Percentiles rank a stretch among this genome's conserved stretches.
These are phyloP conservation scores for Drosophila athabasca DNA, from an alignment of 1,140 invertebrate species.

Conservation along the genomic window DNA sequence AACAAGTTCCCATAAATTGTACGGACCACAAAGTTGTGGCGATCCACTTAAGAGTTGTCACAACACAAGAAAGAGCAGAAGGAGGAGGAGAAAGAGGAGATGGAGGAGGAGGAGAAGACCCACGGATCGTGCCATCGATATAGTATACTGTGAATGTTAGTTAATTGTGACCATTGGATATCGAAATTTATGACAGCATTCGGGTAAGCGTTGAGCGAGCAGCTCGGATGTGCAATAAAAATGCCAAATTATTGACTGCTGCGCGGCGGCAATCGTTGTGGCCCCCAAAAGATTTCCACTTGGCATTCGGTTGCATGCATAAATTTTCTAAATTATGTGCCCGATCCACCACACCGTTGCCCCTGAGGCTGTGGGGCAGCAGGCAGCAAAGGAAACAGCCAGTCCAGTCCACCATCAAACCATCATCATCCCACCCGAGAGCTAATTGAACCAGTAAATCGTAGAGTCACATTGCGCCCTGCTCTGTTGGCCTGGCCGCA, in stretches of 20 bases:
- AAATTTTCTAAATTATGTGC: slow-evolving; percentile 71
- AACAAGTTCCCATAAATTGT: slow-evolving; percentile 48
- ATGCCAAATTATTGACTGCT: slow-evolving; percentile 58
- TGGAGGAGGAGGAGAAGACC: too few species aligned
- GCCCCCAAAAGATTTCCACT: slow-evolving; percentile 35
- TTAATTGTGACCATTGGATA: slow-evolving; percentile 68
- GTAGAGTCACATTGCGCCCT: slow-evolving; percentile 33
- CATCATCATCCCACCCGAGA: slow-evolving; percentile 34
- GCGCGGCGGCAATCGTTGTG: slow-evolving; percentile 26
- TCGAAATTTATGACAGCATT: slow-evolving; percentile 64
- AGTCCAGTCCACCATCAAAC: slow-evolving; percentile 9
- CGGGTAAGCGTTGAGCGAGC: slow-evolving; percentile 13
- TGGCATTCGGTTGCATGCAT: slow-evolving; percentile 54
- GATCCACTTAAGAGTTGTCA: slow-evolving; percentile 60
- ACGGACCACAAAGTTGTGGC: slow-evolving; percentile 24
- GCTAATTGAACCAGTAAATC: slow-evolving; percentile 78
- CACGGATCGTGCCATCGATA: slow-evolving; percentile 43
- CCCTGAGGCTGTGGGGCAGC: slow-evolving; percentile 56
- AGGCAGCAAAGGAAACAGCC: background rate
- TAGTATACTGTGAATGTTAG: background rate
- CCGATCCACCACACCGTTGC: slow-evolving; percentile 15
- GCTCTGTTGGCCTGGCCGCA: slow-evolving; percentile 33
- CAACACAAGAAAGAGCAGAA: slow-evolving; percentile 46
- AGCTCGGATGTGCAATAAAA: slow-evolving; percentile 49
- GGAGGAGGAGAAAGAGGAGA: too few species aligned